Percentiles rank a stretch among this genome's conserved stretches.
These are phyloP conservation scores for Damaliscus lunatus DNA, from an alignment of 2,113 vertebrate species.

Conservation along the genomic window DNA sequence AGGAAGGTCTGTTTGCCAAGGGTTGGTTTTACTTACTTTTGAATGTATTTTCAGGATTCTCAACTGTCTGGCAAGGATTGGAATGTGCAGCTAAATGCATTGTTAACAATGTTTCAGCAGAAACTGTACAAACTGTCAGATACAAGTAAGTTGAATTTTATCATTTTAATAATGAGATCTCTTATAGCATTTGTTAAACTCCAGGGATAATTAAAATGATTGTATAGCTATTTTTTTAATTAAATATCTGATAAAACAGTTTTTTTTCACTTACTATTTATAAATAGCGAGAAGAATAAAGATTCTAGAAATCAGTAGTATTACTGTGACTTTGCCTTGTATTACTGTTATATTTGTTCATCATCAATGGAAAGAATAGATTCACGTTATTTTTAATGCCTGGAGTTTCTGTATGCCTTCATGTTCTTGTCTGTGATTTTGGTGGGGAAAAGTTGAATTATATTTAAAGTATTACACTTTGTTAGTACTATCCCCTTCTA, in stretches of 20 bases:
- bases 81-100: constrained; percentile 95
- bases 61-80: constrained; percentile 97
- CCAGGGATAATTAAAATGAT: background rate
- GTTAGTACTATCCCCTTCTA: background rate
- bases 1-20: background rate
- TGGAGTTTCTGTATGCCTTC: background rate
- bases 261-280: background rate
- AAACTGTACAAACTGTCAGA: constrained; percentile 94
- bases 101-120: constrained; percentile 90
- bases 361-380: background rate
- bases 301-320: constrained; percentile 1
- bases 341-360: background rate
- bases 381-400: background rate
- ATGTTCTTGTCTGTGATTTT: constrained; percentile 12
- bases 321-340: background rate
- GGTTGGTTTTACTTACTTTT: constrained; percentile 9
- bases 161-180: background rate
- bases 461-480: background rate
- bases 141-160: constrained; percentile 88
- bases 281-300: background rate
- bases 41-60: constrained; percentile 87
- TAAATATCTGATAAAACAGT: background rate
- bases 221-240: background rate
- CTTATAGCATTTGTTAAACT: background rate
- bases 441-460: background rate